phyloP scores from a whole-genome alignment of 2,113 vertebrate genomes.

The Numenius arquata region DNA sequence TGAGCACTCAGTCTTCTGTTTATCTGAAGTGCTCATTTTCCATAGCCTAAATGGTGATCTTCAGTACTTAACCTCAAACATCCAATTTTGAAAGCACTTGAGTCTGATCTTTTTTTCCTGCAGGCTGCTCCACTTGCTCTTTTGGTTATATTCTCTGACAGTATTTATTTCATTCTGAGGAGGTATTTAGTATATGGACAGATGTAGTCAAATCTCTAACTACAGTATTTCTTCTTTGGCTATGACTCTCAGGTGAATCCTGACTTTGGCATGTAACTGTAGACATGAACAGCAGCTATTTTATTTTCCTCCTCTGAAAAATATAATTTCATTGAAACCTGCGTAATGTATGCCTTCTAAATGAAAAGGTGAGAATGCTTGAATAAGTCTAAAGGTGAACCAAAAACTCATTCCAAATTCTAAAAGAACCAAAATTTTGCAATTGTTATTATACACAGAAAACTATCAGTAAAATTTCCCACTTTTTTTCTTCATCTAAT shows the following conservation, averaged over 20 bases:
- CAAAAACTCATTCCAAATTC: neutral
- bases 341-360: neutral
- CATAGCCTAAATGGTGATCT: neutral
- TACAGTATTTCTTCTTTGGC: neutral
- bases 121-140: neutral
- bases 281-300: neutral
- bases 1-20: neutral
- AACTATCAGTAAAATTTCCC: neutral
- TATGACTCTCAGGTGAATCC: neutral
- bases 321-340: neutral
- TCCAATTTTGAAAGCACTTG: neutral
- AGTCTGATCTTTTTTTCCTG: neutral
- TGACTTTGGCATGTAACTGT: neutral
- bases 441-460: neutral
- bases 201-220: neutral
- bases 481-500: neutral
- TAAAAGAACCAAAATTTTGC: neutral
- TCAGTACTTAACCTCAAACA: slow-evolving; percentile 11
- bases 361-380: neutral
- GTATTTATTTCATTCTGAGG: neutral
- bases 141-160: neutral
- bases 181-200: neutral
- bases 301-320: neutral
- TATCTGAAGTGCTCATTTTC: neutral
- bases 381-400: neutral